Conservation (phyloP, 2,797 vertebrate genomes). For the Lepus oiostolus region DNA sequence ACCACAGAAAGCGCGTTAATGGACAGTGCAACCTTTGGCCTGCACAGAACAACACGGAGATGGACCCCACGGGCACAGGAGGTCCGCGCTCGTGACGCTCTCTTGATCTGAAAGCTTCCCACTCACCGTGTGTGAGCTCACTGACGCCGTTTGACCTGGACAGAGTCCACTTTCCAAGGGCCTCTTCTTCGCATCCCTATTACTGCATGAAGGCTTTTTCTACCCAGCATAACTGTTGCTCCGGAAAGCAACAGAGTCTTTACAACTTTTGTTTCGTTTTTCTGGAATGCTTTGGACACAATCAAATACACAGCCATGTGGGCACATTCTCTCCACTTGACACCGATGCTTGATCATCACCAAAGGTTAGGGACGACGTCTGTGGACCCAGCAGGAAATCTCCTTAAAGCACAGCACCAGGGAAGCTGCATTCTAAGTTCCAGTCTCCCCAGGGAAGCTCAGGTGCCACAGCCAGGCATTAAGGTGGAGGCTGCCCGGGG, state of each 20-base stretch:
- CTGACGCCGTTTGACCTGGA: not conserved
- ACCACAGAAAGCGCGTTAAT: not conserved
- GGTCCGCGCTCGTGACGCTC: not conserved
- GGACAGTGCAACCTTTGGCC: slow-evolving; percentile 10
- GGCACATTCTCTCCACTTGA: not conserved
- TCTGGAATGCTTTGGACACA: slow-evolving; percentile 34
- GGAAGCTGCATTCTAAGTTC: slow-evolving; percentile 60
- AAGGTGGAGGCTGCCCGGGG: not conserved
- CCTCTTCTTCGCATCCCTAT: not conserved
- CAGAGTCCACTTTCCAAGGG: slow-evolving; percentile 3
- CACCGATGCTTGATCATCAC: slow-evolving; percentile 18
- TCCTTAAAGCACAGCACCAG: slow-evolving; percentile 62
- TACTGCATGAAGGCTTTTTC: slow-evolving; percentile 36
- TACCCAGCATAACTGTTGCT: not conserved
- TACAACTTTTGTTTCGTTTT: not conserved
- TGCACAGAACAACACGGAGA: not conserved
- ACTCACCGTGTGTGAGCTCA: not conserved
- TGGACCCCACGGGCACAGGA: not conserved
- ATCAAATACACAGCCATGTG: not conserved
- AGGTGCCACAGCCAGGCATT: not conserved
- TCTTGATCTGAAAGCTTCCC: slow-evolving; percentile 24
- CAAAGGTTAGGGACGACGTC: slow-evolving; percentile 68
- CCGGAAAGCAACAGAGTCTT: not conserved
- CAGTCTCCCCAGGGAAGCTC: slow-evolving; percentile 16
- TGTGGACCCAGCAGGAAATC: slow-evolving; percentile 26